Base-by-base conservation (phyloP, 2,888 invertebrate genomes). In the Drosophila limbata region DNA sequence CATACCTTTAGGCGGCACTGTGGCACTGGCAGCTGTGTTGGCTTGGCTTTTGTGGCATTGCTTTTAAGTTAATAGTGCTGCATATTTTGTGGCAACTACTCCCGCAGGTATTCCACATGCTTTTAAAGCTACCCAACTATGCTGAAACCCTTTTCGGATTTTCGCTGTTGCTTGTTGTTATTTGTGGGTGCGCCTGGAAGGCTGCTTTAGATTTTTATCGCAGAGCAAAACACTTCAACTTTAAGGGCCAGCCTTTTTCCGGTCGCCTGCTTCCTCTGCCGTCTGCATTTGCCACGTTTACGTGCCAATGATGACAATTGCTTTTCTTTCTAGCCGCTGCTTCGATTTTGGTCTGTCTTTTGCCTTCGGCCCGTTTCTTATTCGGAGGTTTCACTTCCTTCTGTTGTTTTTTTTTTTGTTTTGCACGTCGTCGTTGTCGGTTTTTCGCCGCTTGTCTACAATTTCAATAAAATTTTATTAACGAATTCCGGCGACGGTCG, bases 391-490 rank as follows among this genome's bases (percentile, higher is more conserved):
- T 13, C 42, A 59, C 57, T 48, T 63, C 55, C 45, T 48, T 71
- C 25, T 25, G 5, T 25, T 25, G 3, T 64, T 56, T 61, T 45
- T 25, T 56, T 72, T 78, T 74, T 86, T 79, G 82, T 89, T 89
- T 87, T 89, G 86, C 83, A 88, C 88, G 88, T 88, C 83, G 88
- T 87, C 77, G 81, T 87, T 73, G 81, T 69, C 61, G 86, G 78
- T 89, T 89, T 87, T 89, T 89, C 86, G 89, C 84, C 88, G 86
- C 90, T 87, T 89, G 91, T 91, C 91, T 90, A 89, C 91, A 90
- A 91, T 91, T 90, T 91, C 90, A 91, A 90, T 90, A 90, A 90
- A 91, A 90, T 90, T 90, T 91, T 90, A 90, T 90, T 90, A 90
- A 90, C 90, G 90, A 90, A 89, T 89, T 91, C 90, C 90, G 91